Base-by-base conservation (phyloP, 1,140 invertebrate genomes). In the Ips nitidus region DNA sequence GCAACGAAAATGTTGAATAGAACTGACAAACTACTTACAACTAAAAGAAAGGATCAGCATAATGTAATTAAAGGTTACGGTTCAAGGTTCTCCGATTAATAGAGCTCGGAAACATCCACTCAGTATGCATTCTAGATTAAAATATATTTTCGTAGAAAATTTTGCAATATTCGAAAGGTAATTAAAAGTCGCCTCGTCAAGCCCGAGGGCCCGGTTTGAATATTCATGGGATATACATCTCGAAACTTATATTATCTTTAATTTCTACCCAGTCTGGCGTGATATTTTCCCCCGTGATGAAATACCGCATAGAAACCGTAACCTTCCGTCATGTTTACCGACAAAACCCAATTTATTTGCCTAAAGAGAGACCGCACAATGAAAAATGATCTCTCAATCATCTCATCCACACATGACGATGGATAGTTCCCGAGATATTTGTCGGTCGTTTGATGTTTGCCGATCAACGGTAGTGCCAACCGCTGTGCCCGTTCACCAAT, bases 181-280 rank as follows among this genome's bases (percentile, higher is more conserved):
- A 68, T 68, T 68, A 68, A 68, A 68, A 68, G 66, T 68, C 66
- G 66, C 66, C 61, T 45, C 66, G 66, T 68, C 66, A 61, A 59
- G 66, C 66, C 66, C 57, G 45, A 65, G 58, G 66, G 66, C 38
- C 66, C 47, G 57, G 40, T 68, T 60, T 68, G 66, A 68, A 68
- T 68, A 68, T 68, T 68, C 66, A 68, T 68, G 47, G 65, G 58
- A 68, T 68, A 60, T 68, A 68, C 66, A 68, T 68, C 66, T 68
- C 66, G 45, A 68, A 68, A 68, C 66, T 68, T 68, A 68, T 68
- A 68, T 68, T 68, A 68, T 68, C 66, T 68, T 68, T 68, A 68
- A 68, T 68, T 68, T 68, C 66, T 68, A 68, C 56, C 66, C 66
- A 68, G 66, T 68, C 56, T 68, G 66, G 52, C 66, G 66, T 68